phyloP scores from a whole-genome alignment of 2,888 invertebrate species.

The Synanthedon formicaeformis region DNA sequence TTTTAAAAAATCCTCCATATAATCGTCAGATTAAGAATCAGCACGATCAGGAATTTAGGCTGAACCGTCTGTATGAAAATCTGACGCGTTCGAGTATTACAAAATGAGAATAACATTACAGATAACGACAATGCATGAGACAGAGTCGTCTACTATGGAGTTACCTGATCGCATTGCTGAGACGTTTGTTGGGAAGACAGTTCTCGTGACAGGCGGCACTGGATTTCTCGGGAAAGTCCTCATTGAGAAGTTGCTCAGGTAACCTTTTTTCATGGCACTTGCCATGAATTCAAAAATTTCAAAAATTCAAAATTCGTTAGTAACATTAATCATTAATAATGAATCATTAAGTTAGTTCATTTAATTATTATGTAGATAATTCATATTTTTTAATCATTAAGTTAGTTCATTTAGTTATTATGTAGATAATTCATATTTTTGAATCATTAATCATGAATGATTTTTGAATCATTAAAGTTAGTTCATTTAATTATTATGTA shows the following conservation, averaged over 20 bases:
- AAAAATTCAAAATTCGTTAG: too few relatives aligned
- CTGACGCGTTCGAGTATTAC: too few relatives aligned
- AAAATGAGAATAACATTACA: too few relatives aligned
- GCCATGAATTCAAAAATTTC: too few relatives aligned
- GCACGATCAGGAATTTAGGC: too few relatives aligned
- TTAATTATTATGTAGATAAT: background rate
- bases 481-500: background rate
- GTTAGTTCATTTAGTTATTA: background rate
- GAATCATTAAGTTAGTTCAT: background rate
- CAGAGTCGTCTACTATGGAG: background rate
- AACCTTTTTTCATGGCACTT: conserved; percentile 5
- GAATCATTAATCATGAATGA: too few relatives aligned
- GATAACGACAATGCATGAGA: background rate
- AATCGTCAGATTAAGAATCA: too few relatives aligned
- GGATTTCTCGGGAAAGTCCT: conserved; percentile 92
- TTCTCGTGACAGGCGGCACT: conserved; percentile 87
- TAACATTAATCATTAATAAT: too few relatives aligned
- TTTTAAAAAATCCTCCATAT: too few relatives aligned
- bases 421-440: background rate
- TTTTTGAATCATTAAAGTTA: too few relatives aligned
- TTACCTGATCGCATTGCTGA: conserved; percentile 63
- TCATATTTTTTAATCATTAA: too few relatives aligned
- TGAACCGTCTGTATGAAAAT: too few relatives aligned
- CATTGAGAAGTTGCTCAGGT: conserved; percentile 86
- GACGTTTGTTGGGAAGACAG: conserved; percentile 44